Percentiles rank a stretch among this genome's conserved stretches.
These are phyloP conservation scores for Apis florea DNA, from an alignment of 1,140 invertebrate species.

Conservation along the genomic window DNA sequence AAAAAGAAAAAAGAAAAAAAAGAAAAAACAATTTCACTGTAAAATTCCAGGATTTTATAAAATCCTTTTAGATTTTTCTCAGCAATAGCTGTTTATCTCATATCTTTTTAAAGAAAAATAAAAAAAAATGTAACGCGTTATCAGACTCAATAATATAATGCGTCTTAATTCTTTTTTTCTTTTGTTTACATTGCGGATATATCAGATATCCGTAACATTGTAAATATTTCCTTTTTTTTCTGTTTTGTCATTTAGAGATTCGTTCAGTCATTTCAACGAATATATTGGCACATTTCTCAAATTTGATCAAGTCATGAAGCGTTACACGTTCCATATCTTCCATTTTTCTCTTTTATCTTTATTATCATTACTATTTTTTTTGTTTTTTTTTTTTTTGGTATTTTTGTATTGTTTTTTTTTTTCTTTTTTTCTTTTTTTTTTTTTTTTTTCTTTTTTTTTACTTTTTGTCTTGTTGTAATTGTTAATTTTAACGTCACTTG, in stretches of 20 bases:
- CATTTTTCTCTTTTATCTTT: slow-evolving; percentile 7
- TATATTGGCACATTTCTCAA: slow-evolving; percentile 53
- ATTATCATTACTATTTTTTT: slow-evolving; percentile 35
- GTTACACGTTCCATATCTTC: slow-evolving; percentile 40
- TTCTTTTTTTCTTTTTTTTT: slow-evolving; percentile 30
- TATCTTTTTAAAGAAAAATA: background rate
- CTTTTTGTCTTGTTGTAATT: background rate
- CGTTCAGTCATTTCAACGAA: slow-evolving; percentile 23
- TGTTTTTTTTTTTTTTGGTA: slow-evolving; percentile 33
- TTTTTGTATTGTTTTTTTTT: slow-evolving; percentile 40
- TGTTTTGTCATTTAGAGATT: background rate
- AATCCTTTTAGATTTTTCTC: background rate
- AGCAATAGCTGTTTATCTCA: background rate
- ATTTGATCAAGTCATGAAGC: slow-evolving; percentile 52
- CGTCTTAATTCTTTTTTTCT: background rate
- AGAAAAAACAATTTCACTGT: background rate
- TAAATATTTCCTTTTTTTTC: background rate
- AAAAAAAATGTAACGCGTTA: slow-evolving; percentile 18
- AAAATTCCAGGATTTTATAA: background rate
- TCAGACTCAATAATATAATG: background rate
- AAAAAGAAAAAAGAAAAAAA: background rate
- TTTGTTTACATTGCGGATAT: slow-evolving; percentile 7
- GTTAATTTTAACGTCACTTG: slow-evolving; percentile 61
- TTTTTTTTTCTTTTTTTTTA: slow-evolving; percentile 29
- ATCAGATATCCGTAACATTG: background rate